A percentile compares a stretch with the other conserved stretches of the same genome.
phyloP scores from a whole-genome alignment of 2,888 invertebrate genomes.

The Acleris sparsana region DNA sequence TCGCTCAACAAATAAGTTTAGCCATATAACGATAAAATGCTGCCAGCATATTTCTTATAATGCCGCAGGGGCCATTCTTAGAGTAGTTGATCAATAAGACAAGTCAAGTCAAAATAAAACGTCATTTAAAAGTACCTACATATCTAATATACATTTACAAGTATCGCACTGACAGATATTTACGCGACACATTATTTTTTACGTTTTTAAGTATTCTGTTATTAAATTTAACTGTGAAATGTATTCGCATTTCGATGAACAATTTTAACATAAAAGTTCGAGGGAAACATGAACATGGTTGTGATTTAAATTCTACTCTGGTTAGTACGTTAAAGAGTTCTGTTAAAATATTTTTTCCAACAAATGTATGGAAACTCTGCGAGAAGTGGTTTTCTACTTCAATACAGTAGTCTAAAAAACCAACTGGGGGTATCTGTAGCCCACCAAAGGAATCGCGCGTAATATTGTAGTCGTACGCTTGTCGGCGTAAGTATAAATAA shows the following conservation, averaged over 20 bases:
- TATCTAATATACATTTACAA: no score
- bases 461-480: background rate
- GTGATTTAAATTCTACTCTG: background rate
- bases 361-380: background rate
- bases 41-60: no score
- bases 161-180: background rate
- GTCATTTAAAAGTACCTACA: background rate
- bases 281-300: background rate
- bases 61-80: no score
- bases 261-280: background rate
- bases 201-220: background rate
- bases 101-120: no score
- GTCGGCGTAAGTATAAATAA: background rate
- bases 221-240: background rate
- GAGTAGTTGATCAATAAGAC: no score
- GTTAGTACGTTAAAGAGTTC: background rate
- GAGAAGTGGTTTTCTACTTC: background rate
- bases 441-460: background rate
- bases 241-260: background rate
- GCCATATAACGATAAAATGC: no score
- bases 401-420: background rate
- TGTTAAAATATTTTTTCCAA: background rate
- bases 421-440: background rate
- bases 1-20: no score
- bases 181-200: background rate